Base-by-base conservation (phyloP, 1,140 invertebrate species). In the Hylyphantes graminicola region DNA sequence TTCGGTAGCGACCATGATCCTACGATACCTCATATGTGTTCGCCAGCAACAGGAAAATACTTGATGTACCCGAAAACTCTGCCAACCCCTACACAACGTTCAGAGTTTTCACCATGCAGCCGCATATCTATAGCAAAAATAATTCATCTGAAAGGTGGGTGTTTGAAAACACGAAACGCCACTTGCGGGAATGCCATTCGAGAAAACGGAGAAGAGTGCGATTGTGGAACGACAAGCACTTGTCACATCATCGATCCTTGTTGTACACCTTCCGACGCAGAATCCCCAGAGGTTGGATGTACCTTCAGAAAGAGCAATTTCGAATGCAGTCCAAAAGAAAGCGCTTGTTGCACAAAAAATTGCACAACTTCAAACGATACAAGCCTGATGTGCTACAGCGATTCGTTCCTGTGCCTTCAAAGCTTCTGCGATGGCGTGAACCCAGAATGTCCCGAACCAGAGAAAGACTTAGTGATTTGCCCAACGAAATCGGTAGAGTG, bases 1-100 rank as follows among this genome's bases (percentile, higher is more conserved):
- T 85, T 85, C n/a, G 82, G 82, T 8, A 85, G 82, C 19, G 82
- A 59, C 9, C 82, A 85, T 63, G 82, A 85, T 67, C 13, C 53
- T 12, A 19, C 65, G 1, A 8, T 21, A 2, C n/a, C 35, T 19
- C 19, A 21, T 4, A 9, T 57, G n/a, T 70, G 64, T 54, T 85
- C 74, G 12, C 54, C 73, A 19, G 4, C 51, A 8, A 9, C 11
- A 9, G 74, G 63, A 8, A 53, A 64, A 13, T 67, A 75, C 35
- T 61, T 85, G 19, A 85, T 85, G 82, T 35, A 65, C 61, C 51
- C 73, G 0, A 55, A 54, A 35, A 48, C 50, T 0, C 5, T 53
- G 51, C 73, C 64, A 15, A 8, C 6, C 19, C 0, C 7, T 10
- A 64, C 48, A 67, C 21, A 53, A 55, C 55, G 19, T 10, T 10